phyloP scores from a whole-genome alignment of 2,113 vertebrate species.

The Gymnorhina tibicen region DNA sequence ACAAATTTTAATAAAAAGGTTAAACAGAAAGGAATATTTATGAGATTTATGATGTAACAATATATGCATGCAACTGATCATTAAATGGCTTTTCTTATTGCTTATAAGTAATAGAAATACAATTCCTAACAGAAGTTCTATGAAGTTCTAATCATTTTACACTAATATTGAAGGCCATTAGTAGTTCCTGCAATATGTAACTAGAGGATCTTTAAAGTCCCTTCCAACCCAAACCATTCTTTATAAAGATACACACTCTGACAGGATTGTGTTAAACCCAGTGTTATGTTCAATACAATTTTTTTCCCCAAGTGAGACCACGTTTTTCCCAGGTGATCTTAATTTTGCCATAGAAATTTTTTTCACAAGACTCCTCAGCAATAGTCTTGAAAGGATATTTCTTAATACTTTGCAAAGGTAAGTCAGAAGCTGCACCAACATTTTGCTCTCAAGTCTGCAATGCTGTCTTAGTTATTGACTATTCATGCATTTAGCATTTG shows the following conservation, averaged over 20 bases:
- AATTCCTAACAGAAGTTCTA: not conserved
- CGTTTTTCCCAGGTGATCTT: not conserved
- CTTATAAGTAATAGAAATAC: not conserved
- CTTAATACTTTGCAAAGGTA: not conserved
- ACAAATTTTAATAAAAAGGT: not conserved
- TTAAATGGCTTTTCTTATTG: not conserved
- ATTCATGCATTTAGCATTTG: not conserved
- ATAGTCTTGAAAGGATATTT: not conserved
- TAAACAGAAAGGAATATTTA: not conserved
- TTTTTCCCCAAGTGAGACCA: not conserved
- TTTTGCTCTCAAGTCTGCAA: not conserved
- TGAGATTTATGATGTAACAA: not conserved
- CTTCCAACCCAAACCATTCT: not conserved
- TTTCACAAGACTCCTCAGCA: not conserved
- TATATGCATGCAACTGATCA: not conserved
- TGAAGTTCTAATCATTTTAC: not conserved
- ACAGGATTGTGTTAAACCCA: not conserved
- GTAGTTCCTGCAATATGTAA: not conserved
- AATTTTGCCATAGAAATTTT: not conserved
- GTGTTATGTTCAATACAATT: not conserved
- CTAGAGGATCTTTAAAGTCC: not conserved
- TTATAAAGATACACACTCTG: not conserved
- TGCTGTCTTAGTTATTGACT: not conserved
- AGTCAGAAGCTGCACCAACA: not conserved
- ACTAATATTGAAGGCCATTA: not conserved